Base-by-base conservation (phyloP, 2,797 vertebrate genomes). In the Serranus cabrilla region DNA sequence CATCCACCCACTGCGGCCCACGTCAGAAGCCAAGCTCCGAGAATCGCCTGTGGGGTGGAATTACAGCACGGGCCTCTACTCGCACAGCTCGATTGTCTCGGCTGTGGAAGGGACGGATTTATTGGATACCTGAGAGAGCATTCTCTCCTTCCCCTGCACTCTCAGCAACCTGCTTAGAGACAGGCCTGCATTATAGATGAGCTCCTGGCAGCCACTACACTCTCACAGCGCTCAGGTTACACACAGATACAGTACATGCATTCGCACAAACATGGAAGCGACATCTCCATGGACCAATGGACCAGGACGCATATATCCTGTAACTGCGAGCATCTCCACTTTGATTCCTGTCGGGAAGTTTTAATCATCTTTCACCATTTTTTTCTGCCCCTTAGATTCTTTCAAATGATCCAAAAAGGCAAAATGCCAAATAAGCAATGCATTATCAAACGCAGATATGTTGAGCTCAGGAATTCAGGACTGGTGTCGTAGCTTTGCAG, bases 131-230 rank as follows among this genome's bases (percentile, higher is more conserved):
- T 92, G 94, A 95, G 94, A 92, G 91, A 93, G 84, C 55, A 37
- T 89, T 92, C 94, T 95, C 93, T 90, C 92, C 90, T 94, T 94
- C 84, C 89, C 87, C 94, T 92, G 92, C 95, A 95, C 95, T 96
- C 95, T 96, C 95, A 85, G 95, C 93, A 93, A 85, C 85, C 84
- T 80, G 88, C 91, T 91, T 86, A 83, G 90, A 92, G 87, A 87
- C 84, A 71, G 56, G 42, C 77, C 83, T 96, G 91, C 93, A 96
- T 96, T 95, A 95, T 95, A 91, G 90, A 95, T 95, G 93, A 91
- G 88, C 84, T 88, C 43, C 86, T 92, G 88, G 91, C 91, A 94
- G 83, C 84, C 69, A 52, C 87, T 74, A 78, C 87, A 88, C 93
- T 91, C 93, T 91, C 89, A 91, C 90, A 89, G 82, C 85, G 61